These are phyloP conservation scores for Crotalus horridus DNA, from an alignment of 2,113 vertebrate species.

Conservation along the genomic window DNA sequence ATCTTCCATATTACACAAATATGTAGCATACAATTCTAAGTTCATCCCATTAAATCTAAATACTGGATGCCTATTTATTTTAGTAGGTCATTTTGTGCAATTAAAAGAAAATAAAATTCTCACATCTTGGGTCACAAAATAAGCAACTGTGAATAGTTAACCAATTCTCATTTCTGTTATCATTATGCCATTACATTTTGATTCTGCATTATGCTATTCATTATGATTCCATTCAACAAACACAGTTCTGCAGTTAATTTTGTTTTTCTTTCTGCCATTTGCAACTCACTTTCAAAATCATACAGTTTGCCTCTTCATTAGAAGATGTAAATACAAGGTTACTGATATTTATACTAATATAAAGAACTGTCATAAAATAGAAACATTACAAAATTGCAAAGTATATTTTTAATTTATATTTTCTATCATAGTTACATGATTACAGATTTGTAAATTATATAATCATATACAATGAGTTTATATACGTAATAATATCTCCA, in stretches of 20 bases:
- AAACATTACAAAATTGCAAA: slow-evolving; percentile 4
- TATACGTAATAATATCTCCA: slow-evolving; percentile 15
- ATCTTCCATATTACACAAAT: background rate
- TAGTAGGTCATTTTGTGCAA: background rate
- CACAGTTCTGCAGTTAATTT: slow-evolving; percentile 48
- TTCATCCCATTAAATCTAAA: background rate
- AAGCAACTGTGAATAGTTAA: slow-evolving; percentile 29
- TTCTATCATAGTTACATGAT: slow-evolving; percentile 32
- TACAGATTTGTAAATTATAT: background rate
- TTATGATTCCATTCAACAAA: slow-evolving; percentile 43
- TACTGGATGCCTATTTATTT: background rate
- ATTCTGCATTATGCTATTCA: slow-evolving; percentile 25
- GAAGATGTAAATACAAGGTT: slow-evolving; percentile 33
- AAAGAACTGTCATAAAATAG: slow-evolving; percentile 20
- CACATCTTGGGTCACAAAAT: slow-evolving; percentile 25
- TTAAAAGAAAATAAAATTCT: background rate
- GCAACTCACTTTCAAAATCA: slow-evolving; percentile 26
- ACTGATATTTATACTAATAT: slow-evolving; percentile 20
- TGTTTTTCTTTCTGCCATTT: slow-evolving; percentile 40
- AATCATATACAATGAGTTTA: slow-evolving; percentile 25
- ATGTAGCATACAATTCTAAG: background rate
- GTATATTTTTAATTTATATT: slow-evolving; percentile 19
- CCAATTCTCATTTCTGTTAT: slow-evolving; percentile 20
- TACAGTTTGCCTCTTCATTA: slow-evolving; percentile 28
- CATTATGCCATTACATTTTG: slow-evolving; percentile 39